Conservation (phyloP, 2,113 vertebrate genomes). For the Scolopax mira region DNA sequence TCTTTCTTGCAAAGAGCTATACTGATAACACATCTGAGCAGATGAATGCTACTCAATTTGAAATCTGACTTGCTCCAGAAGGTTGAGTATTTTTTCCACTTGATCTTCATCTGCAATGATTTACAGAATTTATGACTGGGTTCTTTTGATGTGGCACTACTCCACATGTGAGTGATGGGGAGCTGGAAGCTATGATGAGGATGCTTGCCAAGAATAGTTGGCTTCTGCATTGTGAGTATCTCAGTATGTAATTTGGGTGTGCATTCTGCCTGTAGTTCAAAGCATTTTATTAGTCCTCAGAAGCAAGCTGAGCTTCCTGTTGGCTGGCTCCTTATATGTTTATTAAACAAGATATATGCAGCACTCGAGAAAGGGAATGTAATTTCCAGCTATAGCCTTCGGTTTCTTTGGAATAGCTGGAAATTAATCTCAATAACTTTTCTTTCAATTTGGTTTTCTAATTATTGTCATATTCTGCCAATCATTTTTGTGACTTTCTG, state of each 20-base stretch:
- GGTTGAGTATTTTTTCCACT: not conserved
- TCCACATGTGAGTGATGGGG: constrained; percentile 62
- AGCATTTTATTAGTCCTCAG: constrained; percentile 62
- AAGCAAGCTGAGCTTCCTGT: constrained; percentile 60
- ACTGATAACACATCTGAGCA: not conserved
- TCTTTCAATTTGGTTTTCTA: not conserved
- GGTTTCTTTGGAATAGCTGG: not conserved
- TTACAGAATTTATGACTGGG: constrained; percentile 60
- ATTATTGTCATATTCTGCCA: not conserved
- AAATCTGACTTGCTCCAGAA: constrained; percentile 7
- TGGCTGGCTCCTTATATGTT: constrained; percentile 22
- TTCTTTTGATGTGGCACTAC: constrained; percentile 63
- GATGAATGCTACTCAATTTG: not conserved
- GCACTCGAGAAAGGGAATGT: not conserved
- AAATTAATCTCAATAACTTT: not conserved
- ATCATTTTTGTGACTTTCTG: not conserved
- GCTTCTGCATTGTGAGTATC: constrained; percentile 62
- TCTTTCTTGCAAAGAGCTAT: not conserved
- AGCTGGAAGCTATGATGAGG: constrained; percentile 45
- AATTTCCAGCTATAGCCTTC: not conserved
- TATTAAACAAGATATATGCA: constrained; percentile 44
- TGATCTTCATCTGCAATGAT: constrained; percentile 63
- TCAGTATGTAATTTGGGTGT: constrained; percentile 66
- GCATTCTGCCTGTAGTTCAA: constrained; percentile 63
- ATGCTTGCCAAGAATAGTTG: constrained; percentile 70